Percentiles rank a stretch among this genome's conserved stretches.
phyloP scores from a whole-genome alignment of 2,113 vertebrate genomes.

The Pao palembangensis region DNA sequence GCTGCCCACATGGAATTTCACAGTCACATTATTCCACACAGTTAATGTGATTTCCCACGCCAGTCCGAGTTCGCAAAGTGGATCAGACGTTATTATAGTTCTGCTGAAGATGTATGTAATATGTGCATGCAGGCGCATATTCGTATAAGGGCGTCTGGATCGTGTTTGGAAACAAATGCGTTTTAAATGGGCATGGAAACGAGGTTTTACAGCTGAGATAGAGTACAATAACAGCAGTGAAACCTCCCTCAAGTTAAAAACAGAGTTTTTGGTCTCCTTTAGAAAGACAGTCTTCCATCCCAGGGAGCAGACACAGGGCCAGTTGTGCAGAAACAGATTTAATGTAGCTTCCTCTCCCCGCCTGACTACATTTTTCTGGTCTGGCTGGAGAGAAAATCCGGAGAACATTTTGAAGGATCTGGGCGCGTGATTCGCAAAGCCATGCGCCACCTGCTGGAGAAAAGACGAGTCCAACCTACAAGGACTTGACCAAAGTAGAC shows the following conservation, averaged over 20 bases:
- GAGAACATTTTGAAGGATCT: constrained; percentile 47
- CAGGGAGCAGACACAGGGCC: constrained; percentile 73
- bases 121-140: not conserved
- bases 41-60: constrained; percentile 51
- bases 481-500: constrained; percentile 16
- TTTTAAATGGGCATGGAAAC: not conserved
- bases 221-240: not conserved
- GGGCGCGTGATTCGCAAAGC: constrained; percentile 30
- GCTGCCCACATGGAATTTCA: constrained; percentile 30
- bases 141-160: not conserved
- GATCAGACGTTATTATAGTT: constrained; percentile 48
- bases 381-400: constrained; percentile 58
- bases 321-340: constrained; percentile 83
- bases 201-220: not conserved
- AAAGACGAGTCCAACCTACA: not conserved
- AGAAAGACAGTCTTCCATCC: constrained; percentile 58
- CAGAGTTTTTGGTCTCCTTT: constrained; percentile 41
- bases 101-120: constrained; percentile 17
- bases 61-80: constrained; percentile 35
- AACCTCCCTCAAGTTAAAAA: not conserved
- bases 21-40: constrained; percentile 36
- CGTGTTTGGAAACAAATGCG: not conserved
- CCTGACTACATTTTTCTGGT: constrained; percentile 77
- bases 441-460: constrained; percentile 61
- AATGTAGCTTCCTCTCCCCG: constrained; percentile 80